Percentiles rank a stretch among this genome's conserved stretches.
phyloP scores from a whole-genome alignment of 2,888 invertebrate genomes.

The Parochlus steinenii region DNA sequence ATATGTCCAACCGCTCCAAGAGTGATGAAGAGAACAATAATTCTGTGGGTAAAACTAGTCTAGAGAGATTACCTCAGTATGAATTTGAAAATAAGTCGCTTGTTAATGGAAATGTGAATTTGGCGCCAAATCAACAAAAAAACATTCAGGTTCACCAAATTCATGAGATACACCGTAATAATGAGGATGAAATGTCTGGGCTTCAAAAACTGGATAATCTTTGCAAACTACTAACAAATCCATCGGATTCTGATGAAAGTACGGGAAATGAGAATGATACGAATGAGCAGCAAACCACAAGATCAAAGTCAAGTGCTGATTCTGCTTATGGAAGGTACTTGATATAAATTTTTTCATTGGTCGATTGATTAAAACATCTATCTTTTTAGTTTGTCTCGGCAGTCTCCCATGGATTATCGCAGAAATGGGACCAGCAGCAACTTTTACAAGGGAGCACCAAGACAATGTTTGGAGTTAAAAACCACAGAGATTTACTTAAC shows the following conservation, averaged over 20 bases:
- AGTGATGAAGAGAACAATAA: slow-evolving; percentile 15
- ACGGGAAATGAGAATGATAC: slow-evolving; percentile 27
- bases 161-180: slow-evolving; percentile 5
- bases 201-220: slow-evolving; percentile 9
- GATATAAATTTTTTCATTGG: neutral
- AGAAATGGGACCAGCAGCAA: slow-evolving; percentile 16
- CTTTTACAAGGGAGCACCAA: slow-evolving; percentile 12
- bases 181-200: slow-evolving; percentile 2
- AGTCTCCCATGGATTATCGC: slow-evolving; percentile 29
- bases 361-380: neutral
- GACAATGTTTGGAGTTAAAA: slow-evolving; percentile 12
- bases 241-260: slow-evolving; percentile 26
- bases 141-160: neutral
- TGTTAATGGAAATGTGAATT: neutral
- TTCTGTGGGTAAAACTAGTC: neutral
- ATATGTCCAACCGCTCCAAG: slow-evolving; percentile 25
- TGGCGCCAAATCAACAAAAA: slow-evolving; percentile 4
- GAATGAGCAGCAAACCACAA: slow-evolving; percentile 13
- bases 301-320: slow-evolving; percentile 36
- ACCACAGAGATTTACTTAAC: slow-evolving; percentile 9
- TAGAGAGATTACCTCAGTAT: neutral
- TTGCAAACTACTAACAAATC: slow-evolving; percentile 10
- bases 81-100: neutral
- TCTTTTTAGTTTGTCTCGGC: slow-evolving; percentile 37
- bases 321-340: slow-evolving; percentile 73